Evolutionary conservation across 1,140 invertebrate species (phyloP), one percentile per base, ranked within the genome.

Genomic region (Orchestia grillus): DNA sequence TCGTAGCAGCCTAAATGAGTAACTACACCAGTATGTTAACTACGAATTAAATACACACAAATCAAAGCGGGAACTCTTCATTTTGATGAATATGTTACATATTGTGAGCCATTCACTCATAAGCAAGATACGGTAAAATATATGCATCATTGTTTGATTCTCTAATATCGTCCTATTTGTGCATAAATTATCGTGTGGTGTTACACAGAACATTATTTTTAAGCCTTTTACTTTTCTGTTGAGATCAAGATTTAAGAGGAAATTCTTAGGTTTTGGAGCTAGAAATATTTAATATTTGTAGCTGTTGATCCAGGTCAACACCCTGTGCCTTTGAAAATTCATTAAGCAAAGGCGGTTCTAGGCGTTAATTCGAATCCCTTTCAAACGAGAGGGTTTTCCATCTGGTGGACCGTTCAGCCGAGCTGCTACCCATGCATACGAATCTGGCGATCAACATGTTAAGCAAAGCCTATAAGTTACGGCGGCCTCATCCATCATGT

Each of bases 391-490:
- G 36, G 62, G 62, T 42, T 90, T 90, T 15, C 88, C 92, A 94
- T 94, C 92, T 45, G 92, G 43, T 44, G 3, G 92, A 94, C 41
- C 92, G 40, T 36, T 94, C 44, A 44, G 36, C 19, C 40, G 19
- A 44, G 44, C 44, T 47, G 92, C 92, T 94, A 94, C 92, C 92
- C 92, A 94, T 94, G 92, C 92, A 94, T 94, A 94, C 92, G 92
- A 94, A 94, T 94, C 92, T 94, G 44, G 92, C 40, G 43, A 94
- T 94, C 92, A 94, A 94, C 92, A 94, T 94, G 92, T 94, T 43
- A 92, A 92, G 90, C 44, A 92, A 92, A 92, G 41, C 90, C 44
- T 94, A n/a, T 94, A 94, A 94, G 43, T 94, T 94, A 94, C 40
- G 92, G 44, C 92, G 43, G 19, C 44, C 44, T 47, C 92, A 94